phyloP scores from a whole-genome alignment of 2,888 invertebrate species.

The Sphaeridia pumilis region DNA sequence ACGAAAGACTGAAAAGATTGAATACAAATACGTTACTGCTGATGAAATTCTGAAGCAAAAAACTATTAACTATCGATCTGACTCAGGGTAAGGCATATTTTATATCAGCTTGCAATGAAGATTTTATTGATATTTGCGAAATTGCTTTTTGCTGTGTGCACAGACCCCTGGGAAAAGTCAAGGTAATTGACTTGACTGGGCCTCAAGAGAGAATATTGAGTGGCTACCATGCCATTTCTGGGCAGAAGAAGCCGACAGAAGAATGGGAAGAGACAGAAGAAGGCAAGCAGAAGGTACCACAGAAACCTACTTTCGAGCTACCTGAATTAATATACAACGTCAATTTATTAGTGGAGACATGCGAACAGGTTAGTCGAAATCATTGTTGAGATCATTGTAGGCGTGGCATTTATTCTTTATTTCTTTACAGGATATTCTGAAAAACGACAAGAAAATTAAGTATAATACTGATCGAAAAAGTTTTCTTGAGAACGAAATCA shows the following conservation, averaged over 20 bases:
- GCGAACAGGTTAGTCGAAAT: constrained; percentile 58
- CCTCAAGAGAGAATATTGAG: constrained; percentile 82
- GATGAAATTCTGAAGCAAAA: constrained; percentile 77
- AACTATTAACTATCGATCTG: constrained; percentile 43
- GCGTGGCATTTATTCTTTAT: constrained; percentile 7
- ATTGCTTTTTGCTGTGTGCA: neutral
- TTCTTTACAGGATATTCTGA: constrained; percentile 62
- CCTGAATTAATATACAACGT: constrained; percentile 84
- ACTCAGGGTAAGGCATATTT: constrained; percentile 25
- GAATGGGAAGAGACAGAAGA: constrained; percentile 37
- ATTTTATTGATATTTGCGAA: constrained; percentile 15
- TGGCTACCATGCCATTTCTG: constrained; percentile 82
- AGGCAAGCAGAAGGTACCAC: constrained; percentile 17
- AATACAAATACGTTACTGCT: constrained; percentile 70
- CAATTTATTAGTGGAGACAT: constrained; percentile 54
- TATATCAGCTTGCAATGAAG: constrained; percentile 40
- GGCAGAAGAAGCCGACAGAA: constrained; percentile 48
- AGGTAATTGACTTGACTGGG: constrained; percentile 98
- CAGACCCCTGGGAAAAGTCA: constrained; percentile 61
- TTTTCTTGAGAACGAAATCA: constrained; percentile 65
- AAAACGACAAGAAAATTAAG: constrained; percentile 64
- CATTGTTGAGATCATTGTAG: neutral
- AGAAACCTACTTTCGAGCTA: constrained; percentile 45
- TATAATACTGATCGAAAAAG: constrained; percentile 67
- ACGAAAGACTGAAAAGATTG: constrained; percentile 42